Evolutionary conservation across 2,113 vertebrate genomes (phyloP).

Genomic region (Prunella himalayana): DNA sequence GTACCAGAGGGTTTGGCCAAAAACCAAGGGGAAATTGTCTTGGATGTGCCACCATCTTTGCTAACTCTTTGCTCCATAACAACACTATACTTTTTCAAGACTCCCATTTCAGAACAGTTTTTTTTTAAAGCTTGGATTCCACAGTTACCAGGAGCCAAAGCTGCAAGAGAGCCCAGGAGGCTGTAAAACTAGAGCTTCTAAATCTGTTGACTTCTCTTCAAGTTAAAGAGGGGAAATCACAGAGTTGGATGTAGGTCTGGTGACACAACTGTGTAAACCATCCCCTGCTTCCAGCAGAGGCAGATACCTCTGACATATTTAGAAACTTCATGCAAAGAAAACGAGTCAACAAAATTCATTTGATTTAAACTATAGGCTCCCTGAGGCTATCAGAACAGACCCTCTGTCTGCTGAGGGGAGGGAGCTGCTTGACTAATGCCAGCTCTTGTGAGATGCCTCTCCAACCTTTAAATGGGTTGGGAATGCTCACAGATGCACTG

Average conservation of each 20-base stretch:
- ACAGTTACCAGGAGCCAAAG: not conserved
- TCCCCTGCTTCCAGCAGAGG: not conserved
- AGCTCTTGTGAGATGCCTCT: constrained; percentile 38
- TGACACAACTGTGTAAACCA: not conserved
- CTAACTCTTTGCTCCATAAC: constrained; percentile 5
- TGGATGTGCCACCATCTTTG: constrained; percentile 22
- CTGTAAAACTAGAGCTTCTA: not conserved
- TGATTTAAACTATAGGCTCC: not conserved
- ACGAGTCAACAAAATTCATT: not conserved
- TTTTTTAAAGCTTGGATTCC: not conserved
- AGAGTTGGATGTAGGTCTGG: not conserved
- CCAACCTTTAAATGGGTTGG: constrained; percentile 8
- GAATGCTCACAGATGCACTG: not conserved
- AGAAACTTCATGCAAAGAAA: not conserved
- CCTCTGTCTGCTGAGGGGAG: not conserved
- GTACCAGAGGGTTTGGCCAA: constrained; percentile 54
- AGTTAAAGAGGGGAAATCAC: not conserved
- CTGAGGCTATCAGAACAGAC: constrained; percentile 6
- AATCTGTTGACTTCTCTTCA: not conserved
- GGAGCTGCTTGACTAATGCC: constrained; percentile 23
- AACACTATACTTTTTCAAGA: constrained; percentile 5
- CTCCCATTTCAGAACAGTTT: not conserved
- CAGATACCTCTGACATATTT: not conserved
- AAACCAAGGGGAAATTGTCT: constrained; percentile 49
- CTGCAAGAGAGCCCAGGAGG: not conserved